Evolutionary conservation across 23 tunicate species (phyloP), one percentile per base, ranked within the genome.

Genomic region (Aplidium turbinatum): DNA sequence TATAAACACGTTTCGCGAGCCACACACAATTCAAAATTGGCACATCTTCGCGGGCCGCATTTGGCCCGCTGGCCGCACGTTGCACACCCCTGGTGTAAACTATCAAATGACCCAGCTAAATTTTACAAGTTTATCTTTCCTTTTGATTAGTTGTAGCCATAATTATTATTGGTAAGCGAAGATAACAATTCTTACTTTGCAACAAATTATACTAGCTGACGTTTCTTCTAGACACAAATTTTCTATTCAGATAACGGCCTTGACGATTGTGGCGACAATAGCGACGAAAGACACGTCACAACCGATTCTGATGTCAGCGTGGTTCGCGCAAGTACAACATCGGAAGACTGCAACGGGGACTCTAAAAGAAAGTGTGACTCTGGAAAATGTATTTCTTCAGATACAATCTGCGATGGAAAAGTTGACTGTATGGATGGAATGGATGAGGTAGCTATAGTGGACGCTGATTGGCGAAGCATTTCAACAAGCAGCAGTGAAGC

Each of bases 181-280:
- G n/a, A n/a, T n/a, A n/a, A n/a, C n/a, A n/a, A n/a, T n/a, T n/a
- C n/a, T n/a, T n/a, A n/a, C n/a, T n/a, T n/a, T n/a, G n/a, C n/a
- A n/a, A n/a, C n/a, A n/a, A n/a, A n/a, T n/a, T n/a, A n/a, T n/a
- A n/a, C n/a, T n/a, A n/a, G n/a, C n/a, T n/a, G n/a, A n/a, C n/a
- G n/a, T n/a, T n/a, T n/a, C n/a, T n/a, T n/a, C n/a, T n/a, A n/a
- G 23, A 13, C 7, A 6, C 20, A 55, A 13, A 6, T 7, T 24
- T 48, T 26, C 57, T 33, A 18, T 23, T 20, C 33, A 75, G 80
- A 55, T 4, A 75, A 75, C 53, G 68, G 35, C 47, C 24, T 75
- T 11, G 80, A 75, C 67, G 68, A 75, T 24, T 75, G 80, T 21
- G 62, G 68, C 5, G 80, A 75, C 23, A 75, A 75, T 23, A 75